Evolutionary conservation across 2,113 vertebrate species (phyloP), one percentile per base, ranked within the genome.

Genomic region (Chaetura pelagica): DNA sequence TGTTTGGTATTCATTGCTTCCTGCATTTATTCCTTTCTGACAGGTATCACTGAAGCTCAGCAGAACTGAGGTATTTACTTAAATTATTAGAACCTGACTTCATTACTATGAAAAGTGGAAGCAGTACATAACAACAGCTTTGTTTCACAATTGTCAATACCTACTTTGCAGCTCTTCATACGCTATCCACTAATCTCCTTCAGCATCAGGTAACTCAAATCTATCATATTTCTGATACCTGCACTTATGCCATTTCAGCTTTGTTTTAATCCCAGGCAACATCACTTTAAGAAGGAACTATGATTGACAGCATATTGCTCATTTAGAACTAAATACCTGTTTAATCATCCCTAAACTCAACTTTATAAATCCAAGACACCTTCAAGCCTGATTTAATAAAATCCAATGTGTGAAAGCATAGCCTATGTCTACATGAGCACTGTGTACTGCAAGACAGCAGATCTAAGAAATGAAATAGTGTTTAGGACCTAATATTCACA

Each of bases 41-140:
- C 51, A 93, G 32, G 52, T 63, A 89, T 72, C 40, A 69, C 14
- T 64, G 72, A 74, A 87, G 32, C 34, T 75, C 15, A 12, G 26
- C 5, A 42, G 12, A 95, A 89, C 29, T 67, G 79, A 95, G 32
- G 21, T 61, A 91, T 93, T 86, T 87, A 88, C 61, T 90, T 80
- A 78, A 90, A 87, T 62, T 4, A 81, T 93, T 72, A 96, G 74
- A 86, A 91, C 21, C 32, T 78, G 84, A 84, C 59, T 92, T 71
- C 68, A 89, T 51, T 77, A 52, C 54, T 86, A 78, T 61, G 68
- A 97, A 80, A 77, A 89, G 89, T 86, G 55, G 57, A 92, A 92
- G 84, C 59, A 96, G 92, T 79, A 95, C 94, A 82, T 87, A 90
- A 80, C 26, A 88, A 59, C 23, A 80, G 71, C 40, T 95, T 91